Evolutionary conservation across 1,140 invertebrate genomes (phyloP), one percentile per base, ranked within the genome.

Genomic region (Cydia pomonella): DNA sequence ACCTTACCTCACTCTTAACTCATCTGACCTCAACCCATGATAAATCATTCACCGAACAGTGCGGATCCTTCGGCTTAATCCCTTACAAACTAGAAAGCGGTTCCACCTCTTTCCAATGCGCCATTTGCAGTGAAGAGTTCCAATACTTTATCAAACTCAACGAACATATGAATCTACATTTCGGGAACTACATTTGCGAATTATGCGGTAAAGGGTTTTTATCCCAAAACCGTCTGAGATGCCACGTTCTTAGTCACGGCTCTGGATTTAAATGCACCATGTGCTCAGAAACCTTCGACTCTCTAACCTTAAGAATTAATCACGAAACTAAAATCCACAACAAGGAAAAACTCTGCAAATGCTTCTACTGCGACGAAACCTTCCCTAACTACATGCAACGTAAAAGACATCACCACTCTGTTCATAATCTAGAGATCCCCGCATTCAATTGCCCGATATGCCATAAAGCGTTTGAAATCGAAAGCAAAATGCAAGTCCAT

Each of bases 171-270:
- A 90, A 91, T 62, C 81, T 87, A 0, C 93, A 94, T 76, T 91
- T 84, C 72, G 88, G 87, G 0, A 87, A 80, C 53, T 97, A 97
- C 82, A 94, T 96, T 71, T 98, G 97, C 83, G 96, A 97, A 75
- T 92, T 95, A 4, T 98, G 97, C 82, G 94, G 94, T 1, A 97
- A 97, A 82, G 95, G 94, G 0, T 97, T 94, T 86, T 62, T 92
- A 0, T 90, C 86, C 74, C 84, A 88, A 10, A 90, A 87, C 13
- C 72, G 92, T 33, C 47, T 92, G 23, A 66, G 89, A 12, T 86
- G 84, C 41, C 92, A 93, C 73, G 73, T 81, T 0, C 27, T 86
- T 0, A 84, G 77, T 1, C 92, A 93, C 71, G 84, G 84, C 0
- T 82, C 86, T 0, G 74, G 78, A 2, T 90, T 87, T 33, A 78